Conservation (phyloP, 2,888 invertebrate species). For the Lithophane socia region DNA sequence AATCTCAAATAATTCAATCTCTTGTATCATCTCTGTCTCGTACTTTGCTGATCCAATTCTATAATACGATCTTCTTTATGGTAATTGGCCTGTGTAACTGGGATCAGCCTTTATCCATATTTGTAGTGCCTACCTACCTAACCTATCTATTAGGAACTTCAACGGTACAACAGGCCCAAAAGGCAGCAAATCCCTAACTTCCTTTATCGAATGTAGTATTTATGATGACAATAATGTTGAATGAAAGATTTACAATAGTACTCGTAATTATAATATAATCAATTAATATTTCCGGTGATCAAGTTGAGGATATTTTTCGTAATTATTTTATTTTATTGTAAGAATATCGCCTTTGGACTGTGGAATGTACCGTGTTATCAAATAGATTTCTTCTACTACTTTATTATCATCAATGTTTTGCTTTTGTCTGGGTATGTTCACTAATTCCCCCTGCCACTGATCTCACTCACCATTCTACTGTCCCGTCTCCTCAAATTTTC, state of each 20-base stretch:
- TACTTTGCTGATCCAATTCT: neutral
- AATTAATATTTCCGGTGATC: neutral
- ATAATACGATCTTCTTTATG: neutral
- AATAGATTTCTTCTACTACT: neutral
- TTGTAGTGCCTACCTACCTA: neutral
- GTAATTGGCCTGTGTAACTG: neutral
- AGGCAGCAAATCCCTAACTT: conserved; percentile 5
- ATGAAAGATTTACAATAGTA: conserved; percentile 13
- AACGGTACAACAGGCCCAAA: neutral
- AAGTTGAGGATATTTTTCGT: neutral
- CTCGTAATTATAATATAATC: neutral
- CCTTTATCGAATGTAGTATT: neutral
- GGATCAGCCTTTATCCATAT: neutral
- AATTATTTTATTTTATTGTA: neutral
- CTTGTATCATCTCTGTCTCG: neutral
- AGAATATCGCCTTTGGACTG: neutral
- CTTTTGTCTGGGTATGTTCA: neutral
- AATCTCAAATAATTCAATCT: neutral
- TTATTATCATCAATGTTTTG: neutral
- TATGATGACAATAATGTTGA: neutral
- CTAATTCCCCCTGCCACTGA: neutral
- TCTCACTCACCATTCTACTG: neutral
- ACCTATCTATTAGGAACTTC: neutral
- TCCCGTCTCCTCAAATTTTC: neutral
- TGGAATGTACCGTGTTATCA: conserved; percentile 1